Percentiles rank a stretch among this genome's conserved stretches.
Evolutionary conservation across 2,113 vertebrate species (phyloP).

Genomic region (Scolopax mira): DNA sequence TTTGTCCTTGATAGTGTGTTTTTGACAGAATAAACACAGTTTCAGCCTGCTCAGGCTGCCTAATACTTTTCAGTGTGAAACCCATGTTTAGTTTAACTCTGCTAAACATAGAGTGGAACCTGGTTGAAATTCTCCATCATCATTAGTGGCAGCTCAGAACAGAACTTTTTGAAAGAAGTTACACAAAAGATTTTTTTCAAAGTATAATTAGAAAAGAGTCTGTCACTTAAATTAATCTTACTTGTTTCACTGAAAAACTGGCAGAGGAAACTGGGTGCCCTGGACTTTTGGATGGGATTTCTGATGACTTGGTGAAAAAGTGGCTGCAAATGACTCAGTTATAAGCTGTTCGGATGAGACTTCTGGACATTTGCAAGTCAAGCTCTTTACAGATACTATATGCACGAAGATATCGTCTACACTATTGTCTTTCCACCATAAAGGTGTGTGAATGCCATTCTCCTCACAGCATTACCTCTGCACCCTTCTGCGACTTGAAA

Average conservation of each 20-base stretch:
- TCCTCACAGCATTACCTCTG: fast-evolving
- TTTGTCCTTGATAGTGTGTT: not conserved
- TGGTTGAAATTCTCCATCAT: not conserved
- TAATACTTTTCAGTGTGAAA: not conserved
- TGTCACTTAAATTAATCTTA: not conserved
- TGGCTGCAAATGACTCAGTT: not conserved
- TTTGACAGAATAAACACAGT: not conserved
- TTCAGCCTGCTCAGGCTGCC: not conserved
- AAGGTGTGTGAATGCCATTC: fast-evolving
- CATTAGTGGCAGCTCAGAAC: not conserved
- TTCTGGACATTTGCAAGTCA: not conserved
- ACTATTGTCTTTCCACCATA: not conserved
- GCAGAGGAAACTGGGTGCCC: not conserved
- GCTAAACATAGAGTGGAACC: not conserved
- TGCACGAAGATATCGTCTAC: not conserved
- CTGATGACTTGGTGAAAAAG: not conserved
- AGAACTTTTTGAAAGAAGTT: not conserved
- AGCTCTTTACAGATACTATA: not conserved
- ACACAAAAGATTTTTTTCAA: not conserved
- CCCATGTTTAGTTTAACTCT: not conserved
- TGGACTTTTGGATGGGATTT: not conserved
- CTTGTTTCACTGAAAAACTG: not conserved
- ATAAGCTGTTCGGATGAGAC: not conserved
- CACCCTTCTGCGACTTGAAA: not conserved
- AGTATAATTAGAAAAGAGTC: not conserved